Base-by-base conservation (phyloP, 2,113 vertebrate genomes). In the Jaculus jaculus region DNA sequence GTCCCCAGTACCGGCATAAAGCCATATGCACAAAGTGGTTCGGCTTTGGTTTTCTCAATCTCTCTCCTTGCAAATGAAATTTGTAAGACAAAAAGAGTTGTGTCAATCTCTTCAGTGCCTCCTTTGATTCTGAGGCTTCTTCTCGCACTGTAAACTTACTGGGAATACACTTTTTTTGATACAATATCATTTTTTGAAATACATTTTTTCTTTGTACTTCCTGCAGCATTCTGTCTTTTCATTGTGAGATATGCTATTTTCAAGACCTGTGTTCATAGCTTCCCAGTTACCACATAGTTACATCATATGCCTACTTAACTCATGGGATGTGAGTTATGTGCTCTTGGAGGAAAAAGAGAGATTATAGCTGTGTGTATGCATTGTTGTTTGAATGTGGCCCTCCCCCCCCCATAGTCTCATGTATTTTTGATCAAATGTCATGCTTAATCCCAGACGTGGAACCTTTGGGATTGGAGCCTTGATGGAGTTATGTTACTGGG, bases 101-200 rank as follows among this genome's bases (percentile, higher is more conserved):
- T 34, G 24, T 89, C 68, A 32, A 23, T 87, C 30, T 96, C 68
- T 84, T 51, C 42, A 71, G 69, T 60, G 69, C 18, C 37, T 42
- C 21, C 16, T 26, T 42, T 83, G 24, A 65, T 82, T 16, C 58
- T 20, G 23, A 93, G 42, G 34, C 12, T 92, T 87, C 74, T 72
- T 37, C 37, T 91, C 42, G 93, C 26, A n/a, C 65, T 28, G 34
- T 23, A 37, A 86, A 10, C 30, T 96, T 89, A 72, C 71, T n/a
- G 84, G 83, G 66, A 89, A 91, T 2, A 90, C 18, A 34, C 28
- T 9, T 61, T 42, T 58, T 68, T 90, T 47, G 26, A 71, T 37
- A 77, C 8, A 34, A 80, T 60, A 47, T 34, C 79, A 26, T 51
- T 91, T 90, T 90, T n/a, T 68, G 42, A 90, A 61, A 9, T 20